Percentiles rank a stretch among this genome's conserved stretches.
Conservation (phyloP, 2,888 invertebrate genomes). For the Odontomyia ornata region DNA sequence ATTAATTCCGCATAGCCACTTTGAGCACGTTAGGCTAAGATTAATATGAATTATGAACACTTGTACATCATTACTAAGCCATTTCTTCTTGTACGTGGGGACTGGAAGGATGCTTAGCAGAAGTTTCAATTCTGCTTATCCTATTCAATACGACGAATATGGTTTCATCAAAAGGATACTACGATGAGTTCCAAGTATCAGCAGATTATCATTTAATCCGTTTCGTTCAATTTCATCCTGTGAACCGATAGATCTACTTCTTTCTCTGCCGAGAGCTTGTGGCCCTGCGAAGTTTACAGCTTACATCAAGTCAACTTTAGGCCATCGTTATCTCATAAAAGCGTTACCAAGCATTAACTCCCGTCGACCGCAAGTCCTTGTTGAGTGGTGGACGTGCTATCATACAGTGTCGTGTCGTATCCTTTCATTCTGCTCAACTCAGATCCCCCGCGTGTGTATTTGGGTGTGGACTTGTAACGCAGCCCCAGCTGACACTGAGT, state of each 20-base stretch:
- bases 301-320: constrained; percentile 19
- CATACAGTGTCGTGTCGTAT: too few species aligned
- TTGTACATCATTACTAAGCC: too few species aligned
- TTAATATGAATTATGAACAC: too few species aligned
- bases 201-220: constrained; percentile 29
- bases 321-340: constrained; percentile 17
- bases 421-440: too few species aligned
- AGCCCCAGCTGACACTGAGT: constrained; percentile 11
- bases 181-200: neutral
- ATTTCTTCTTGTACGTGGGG: too few species aligned
- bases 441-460: too few species aligned
- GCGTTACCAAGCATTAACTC: neutral
- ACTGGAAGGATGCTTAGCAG: too few species aligned
- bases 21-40: too few species aligned
- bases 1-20: too few species aligned
- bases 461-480: neutral
- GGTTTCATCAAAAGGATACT: constrained; percentile 7
- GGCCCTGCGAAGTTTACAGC: neutral
- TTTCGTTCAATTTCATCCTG: neutral
- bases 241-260: neutral
- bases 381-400: constrained; percentile 4
- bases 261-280: neutral
- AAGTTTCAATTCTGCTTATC: too few species aligned
- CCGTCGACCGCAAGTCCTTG: neutral
- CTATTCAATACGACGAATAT: too few species aligned